A percentile compares a stretch with the other conserved stretches of the same genome.
phyloP scores from a whole-genome alignment of 1,140 invertebrate genomes.

The Panagrolaimus sp. region DNA sequence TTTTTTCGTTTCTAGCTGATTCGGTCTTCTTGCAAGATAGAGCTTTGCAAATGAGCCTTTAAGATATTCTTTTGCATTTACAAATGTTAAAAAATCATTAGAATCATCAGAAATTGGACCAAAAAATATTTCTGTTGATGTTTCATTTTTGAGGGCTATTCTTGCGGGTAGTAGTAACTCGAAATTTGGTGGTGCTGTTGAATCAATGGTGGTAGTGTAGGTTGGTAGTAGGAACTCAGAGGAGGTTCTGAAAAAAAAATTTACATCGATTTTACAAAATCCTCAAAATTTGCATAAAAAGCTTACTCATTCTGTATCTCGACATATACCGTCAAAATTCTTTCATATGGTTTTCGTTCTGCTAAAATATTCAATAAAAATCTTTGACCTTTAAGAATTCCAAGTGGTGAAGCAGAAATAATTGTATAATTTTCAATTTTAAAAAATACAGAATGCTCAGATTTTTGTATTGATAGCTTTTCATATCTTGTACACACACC shows the following conservation, averaged over 20 bases:
- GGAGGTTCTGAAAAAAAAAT: not conserved
- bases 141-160: not conserved
- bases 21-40: conserved; percentile 1
- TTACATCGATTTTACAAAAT: not conserved
- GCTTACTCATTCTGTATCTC: conserved; percentile 26
- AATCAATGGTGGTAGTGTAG: conserved; percentile 8
- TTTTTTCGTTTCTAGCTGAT: not conserved
- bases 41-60: conserved; percentile 15
- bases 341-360: conserved; percentile 16
- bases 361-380: conserved; percentile 37
- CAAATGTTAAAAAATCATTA: not conserved
- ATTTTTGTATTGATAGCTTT: conserved; percentile 26
- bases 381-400: not conserved
- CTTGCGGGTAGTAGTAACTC: not conserved
- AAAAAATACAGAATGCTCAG: conserved; percentile 18
- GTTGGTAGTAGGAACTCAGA: not conserved
- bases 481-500: conserved; percentile 25
- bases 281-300: not conserved
- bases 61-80: conserved; percentile 18
- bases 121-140: conserved; percentile 3
- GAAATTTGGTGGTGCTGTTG: not conserved
- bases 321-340: conserved; percentile 29
- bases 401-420: conserved; percentile 1
- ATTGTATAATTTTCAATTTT: conserved; percentile 21
- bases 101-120: not conserved